These are phyloP conservation scores for Myripristis murdjan DNA, from an alignment of 2,797 vertebrate species.

Conservation along the genomic window DNA sequence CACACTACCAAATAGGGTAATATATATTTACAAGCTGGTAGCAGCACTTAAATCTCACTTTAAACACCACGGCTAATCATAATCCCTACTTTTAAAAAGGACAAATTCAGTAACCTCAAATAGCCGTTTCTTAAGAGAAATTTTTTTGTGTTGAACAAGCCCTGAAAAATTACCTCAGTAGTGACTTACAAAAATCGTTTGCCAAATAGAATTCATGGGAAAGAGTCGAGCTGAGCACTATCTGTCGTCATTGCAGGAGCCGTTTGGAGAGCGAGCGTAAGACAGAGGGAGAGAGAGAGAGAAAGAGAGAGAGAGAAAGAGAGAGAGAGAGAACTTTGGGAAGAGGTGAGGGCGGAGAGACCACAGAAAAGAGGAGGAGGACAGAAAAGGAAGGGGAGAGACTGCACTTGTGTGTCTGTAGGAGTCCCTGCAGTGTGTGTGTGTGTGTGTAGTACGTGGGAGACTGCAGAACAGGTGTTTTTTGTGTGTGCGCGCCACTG, in stretches of 20 bases:
- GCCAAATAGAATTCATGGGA: slow-evolving; percentile 60
- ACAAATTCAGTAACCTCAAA: slow-evolving; percentile 17
- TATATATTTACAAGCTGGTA: slow-evolving; percentile 79
- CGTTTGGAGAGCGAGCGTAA: slow-evolving; percentile 36
- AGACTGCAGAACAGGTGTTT: slow-evolving; percentile 30
- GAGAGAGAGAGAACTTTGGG: slow-evolving; percentile 11
- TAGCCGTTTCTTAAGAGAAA: neutral
- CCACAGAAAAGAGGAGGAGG: slow-evolving; percentile 15
- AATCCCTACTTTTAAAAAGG: slow-evolving; percentile 48
- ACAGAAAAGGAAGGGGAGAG: slow-evolving; percentile 40
- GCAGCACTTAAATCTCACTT: slow-evolving; percentile 59
- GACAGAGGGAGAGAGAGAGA: slow-evolving; percentile 20
- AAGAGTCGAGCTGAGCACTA: slow-evolving; percentile 49
- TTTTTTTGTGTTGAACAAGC: slow-evolving; percentile 14
- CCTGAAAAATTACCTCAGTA: slow-evolving; percentile 36
- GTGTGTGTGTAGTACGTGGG: slow-evolving; percentile 26
- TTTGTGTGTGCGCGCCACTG: slow-evolving; percentile 53
- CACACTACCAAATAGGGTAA: slow-evolving; percentile 69
- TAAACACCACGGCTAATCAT: slow-evolving; percentile 53
- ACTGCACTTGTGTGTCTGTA: slow-evolving; percentile 54
- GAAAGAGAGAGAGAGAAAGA: slow-evolving; percentile 11
- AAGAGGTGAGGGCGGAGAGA: slow-evolving; percentile 23
- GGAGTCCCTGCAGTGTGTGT: slow-evolving; percentile 64
- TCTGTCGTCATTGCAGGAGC: slow-evolving; percentile 48
- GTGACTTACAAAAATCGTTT: slow-evolving; percentile 24